Percentiles rank a stretch among this genome's conserved stretches.
Evolutionary conservation across 2,888 invertebrate species (phyloP).

Genomic region (Lasioglossum figueresi): DNA sequence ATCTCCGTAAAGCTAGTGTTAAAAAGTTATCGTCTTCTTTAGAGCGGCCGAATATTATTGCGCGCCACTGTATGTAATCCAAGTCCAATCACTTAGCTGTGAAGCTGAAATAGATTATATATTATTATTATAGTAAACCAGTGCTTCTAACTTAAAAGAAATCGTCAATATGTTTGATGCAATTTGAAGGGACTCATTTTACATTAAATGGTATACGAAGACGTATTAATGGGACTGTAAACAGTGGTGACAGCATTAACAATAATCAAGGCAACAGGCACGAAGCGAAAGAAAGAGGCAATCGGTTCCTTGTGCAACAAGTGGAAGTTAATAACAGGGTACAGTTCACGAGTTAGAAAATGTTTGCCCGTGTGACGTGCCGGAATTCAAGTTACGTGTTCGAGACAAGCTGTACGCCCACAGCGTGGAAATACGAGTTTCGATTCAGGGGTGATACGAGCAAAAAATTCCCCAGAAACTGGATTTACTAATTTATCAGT

Average conservation of each 20-base stretch:
- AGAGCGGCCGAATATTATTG: no score
- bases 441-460: background rate
- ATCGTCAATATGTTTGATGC: background rate
- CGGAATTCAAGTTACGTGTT: conserved; percentile 50
- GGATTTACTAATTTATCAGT: background rate
- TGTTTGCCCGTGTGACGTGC: background rate
- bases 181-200: background rate
- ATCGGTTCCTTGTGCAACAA: conserved; percentile 63
- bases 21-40: no score
- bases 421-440: background rate
- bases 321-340: conserved; percentile 65
- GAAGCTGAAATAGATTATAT: no score
- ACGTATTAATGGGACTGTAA: background rate
- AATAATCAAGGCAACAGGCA: conserved; percentile 31
- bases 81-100: no score
- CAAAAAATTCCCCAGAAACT: background rate
- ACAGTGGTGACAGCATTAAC: background rate
- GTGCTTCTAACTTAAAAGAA: no score
- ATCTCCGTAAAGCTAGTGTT: no score
- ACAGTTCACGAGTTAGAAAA: conserved; percentile 38
- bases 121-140: no score
- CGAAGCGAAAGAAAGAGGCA: conserved; percentile 85
- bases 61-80: no score
- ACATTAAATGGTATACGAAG: background rate
- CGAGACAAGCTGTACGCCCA: conserved; percentile 12